Base-by-base conservation (phyloP, 1,140 invertebrate genomes). In the Heliconius nattereri region DNA sequence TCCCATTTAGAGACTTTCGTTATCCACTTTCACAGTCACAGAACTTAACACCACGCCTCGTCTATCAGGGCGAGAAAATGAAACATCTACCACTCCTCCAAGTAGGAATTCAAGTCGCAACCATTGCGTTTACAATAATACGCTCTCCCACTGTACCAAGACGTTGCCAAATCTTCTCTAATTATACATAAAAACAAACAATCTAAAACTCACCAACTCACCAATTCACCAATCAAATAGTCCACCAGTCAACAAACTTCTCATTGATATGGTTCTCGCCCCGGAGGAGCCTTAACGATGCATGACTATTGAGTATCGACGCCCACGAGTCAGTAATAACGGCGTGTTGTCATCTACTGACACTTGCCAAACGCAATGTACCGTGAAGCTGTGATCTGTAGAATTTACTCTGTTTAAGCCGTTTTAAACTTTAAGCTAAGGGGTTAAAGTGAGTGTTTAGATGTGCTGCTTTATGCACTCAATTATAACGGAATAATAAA, bases 351-450 rank as follows among this genome's bases (percentile, higher is more conserved):
- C 71, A 73, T 52, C 29, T 74, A 80, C 45, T 60, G 66, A 76
- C 74, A 75, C 73, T 75, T 76, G 74, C 78, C 78, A 73, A 71
- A 75, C 75, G 78, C 74, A 80, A 80, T 80, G 74, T 74, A 76
- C 73, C 57, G 71, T 76, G 74, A 80, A 60, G 52, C 73, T 76
- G 74, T 80, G 57, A 75, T 76, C 54, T 75, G 72, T 74, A 29
- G 75, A 80, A 76, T 75, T 76, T 20, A 45, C 20, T 35, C 19
- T 57, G 8, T 35, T 7, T 45, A 37, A 66, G 26, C 9, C 1
- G 26, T 13, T 40, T 70, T 16, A 20, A 52, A 23, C 26, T 16
- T 70, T 74, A 49, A 70, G 5, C 13, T 1, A 3, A 19, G 19
- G 6, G 11, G 8, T 37, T 29, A 66, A 3, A 66, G 26, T 16